Evolutionary conservation across 2,797 vertebrate species (phyloP).

Genomic region (Centroberyx gerrardi): DNA sequence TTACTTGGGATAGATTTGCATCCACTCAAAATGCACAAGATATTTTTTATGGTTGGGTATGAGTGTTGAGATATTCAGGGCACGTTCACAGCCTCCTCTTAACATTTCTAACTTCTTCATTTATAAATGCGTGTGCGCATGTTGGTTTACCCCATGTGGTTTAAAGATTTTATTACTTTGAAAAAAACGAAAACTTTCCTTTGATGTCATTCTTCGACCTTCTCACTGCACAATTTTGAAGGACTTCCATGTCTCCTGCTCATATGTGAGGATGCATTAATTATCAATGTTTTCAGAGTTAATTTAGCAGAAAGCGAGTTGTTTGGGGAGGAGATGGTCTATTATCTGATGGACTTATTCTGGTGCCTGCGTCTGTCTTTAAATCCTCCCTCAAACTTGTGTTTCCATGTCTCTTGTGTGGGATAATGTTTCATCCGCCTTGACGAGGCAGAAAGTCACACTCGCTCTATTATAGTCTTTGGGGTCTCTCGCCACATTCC

Average conservation of each 20-base stretch:
- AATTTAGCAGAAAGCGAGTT: constrained; percentile 35
- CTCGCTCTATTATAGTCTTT: constrained; percentile 73
- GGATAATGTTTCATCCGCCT: constrained; percentile 73
- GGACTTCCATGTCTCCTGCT: constrained; percentile 7
- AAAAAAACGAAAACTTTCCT: constrained; percentile 11
- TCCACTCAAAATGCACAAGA: no score
- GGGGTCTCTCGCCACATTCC: constrained; percentile 72
- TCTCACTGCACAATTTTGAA: constrained; percentile 22
- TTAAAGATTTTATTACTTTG: not conserved
- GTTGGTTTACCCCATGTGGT: not conserved
- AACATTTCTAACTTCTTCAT: not conserved
- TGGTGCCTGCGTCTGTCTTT: constrained; percentile 12
- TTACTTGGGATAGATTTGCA: no score
- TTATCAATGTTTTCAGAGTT: constrained; percentile 42
- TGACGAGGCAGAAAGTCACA: constrained; percentile 76
- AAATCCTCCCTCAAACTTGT: constrained; percentile 45
- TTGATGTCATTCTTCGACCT: constrained; percentile 18
- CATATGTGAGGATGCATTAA: constrained; percentile 28
- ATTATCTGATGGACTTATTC: constrained; percentile 43
- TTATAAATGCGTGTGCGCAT: not conserved
- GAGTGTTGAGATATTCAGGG: not conserved
- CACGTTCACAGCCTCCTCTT: not conserved
- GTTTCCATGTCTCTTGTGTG: constrained; percentile 57
- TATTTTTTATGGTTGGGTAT: no score
- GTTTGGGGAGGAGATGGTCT: constrained; percentile 11